phyloP scores from a whole-genome alignment of 2,888 invertebrate genomes.

The Theristus sp. region DNA sequence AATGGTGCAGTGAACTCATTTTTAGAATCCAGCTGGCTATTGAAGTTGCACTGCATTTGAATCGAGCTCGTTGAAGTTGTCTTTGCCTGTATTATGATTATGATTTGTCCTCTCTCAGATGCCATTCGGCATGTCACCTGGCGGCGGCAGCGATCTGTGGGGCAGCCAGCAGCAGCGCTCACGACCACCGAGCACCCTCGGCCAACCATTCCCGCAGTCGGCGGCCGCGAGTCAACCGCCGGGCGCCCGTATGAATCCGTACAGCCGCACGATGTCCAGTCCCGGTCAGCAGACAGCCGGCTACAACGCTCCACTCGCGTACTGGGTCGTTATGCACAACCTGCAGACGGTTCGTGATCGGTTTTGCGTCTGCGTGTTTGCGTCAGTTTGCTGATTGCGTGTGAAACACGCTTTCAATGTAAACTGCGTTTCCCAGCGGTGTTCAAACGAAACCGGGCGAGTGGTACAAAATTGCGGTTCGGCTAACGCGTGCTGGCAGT shows the following conservation, averaged over 20 bases:
- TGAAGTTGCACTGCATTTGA: too few species aligned
- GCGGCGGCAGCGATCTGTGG: background rate
- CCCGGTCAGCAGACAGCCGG: background rate
- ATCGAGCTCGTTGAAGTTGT: too few species aligned
- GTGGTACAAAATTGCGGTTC: too few species aligned
- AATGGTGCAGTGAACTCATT: too few species aligned
- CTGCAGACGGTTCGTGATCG: background rate
- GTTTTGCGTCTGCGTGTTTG: too few species aligned
- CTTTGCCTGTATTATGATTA: too few species aligned
- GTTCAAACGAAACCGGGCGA: too few species aligned
- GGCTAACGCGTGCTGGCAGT: too few species aligned
- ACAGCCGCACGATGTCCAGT: background rate
- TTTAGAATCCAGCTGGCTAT: too few species aligned
- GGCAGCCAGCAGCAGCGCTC: background rate
- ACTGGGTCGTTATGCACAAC: background rate
- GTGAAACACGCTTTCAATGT: too few species aligned
- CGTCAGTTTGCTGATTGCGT: too few species aligned
- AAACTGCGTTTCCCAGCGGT: too few species aligned
- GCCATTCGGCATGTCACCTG: background rate
- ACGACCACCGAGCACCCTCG: background rate
- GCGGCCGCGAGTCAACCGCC: background rate
- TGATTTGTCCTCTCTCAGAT: background rate
- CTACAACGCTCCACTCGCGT: background rate
- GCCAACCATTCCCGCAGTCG: background rate
- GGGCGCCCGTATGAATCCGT: background rate